These are phyloP conservation scores for Phymatocera aterrima DNA, from an alignment of 2,888 invertebrate genomes.

Conservation along the genomic window DNA sequence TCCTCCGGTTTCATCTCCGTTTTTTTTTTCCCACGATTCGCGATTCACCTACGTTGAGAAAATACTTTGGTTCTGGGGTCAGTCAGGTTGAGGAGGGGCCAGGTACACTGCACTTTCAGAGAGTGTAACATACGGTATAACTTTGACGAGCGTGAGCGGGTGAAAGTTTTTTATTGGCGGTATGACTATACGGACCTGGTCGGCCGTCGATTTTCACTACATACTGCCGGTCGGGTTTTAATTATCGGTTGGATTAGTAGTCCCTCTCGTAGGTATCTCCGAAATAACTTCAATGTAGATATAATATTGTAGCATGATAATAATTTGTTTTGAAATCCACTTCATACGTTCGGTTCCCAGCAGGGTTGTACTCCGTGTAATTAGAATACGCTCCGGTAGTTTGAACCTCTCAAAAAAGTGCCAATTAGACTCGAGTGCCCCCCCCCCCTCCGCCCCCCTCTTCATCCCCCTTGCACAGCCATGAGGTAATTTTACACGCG, in stretches of 20 bases:
- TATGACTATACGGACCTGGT: neutral
- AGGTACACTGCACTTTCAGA: neutral
- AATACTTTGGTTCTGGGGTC: neutral
- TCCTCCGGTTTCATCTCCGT: neutral
- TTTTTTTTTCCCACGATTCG: no score
- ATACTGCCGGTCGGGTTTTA: neutral
- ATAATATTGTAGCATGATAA: neutral
- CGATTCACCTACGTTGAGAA: neutral
- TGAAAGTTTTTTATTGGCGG: slow-evolving; percentile 17
- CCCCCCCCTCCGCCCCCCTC: neutral
- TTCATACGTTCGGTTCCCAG: neutral
- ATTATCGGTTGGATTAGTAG: neutral
- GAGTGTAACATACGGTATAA: no score
- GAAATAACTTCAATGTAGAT: neutral
- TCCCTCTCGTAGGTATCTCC: neutral
- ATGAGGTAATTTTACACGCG: neutral
- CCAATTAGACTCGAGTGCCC: slow-evolving; percentile 21
- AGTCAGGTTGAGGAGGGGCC: neutral
- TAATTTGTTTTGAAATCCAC: neutral
- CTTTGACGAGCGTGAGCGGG: no score
- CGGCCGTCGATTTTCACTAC: neutral
- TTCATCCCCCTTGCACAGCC: neutral
- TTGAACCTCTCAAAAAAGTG: neutral
- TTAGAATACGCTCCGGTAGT: neutral
- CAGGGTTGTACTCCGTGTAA: neutral